phyloP scores from a whole-genome alignment of 2,113 vertebrate species.

The Salvelinus alpinus region DNA sequence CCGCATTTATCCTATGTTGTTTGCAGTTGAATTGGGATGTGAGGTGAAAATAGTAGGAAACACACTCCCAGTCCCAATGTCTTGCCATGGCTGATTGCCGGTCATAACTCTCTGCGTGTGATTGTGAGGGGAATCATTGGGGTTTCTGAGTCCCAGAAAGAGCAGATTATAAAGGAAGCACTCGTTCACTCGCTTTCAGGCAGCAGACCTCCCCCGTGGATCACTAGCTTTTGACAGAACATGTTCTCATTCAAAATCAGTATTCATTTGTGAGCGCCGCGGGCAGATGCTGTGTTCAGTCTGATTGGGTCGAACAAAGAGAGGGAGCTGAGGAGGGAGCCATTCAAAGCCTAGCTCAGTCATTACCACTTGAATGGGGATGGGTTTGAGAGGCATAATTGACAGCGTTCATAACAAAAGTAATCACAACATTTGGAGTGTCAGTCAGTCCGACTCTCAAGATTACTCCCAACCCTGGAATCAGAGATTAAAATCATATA shows the following conservation, averaged over 20 bases:
- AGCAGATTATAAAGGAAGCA: not conserved
- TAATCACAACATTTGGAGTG: too few relatives aligned
- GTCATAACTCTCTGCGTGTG: not conserved
- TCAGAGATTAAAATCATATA: too few relatives aligned
- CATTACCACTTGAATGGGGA: not conserved
- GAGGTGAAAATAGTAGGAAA: not conserved
- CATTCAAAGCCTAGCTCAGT: not conserved
- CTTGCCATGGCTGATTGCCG: not conserved
- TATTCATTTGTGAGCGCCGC: constrained; percentile 19
- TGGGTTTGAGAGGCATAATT: not conserved
- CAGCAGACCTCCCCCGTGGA: not conserved
- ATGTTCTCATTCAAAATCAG: constrained; percentile 29
- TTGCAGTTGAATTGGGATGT: not conserved
- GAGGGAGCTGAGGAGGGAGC: constrained; percentile 13
- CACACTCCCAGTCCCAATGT: not conserved
- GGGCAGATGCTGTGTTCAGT: constrained; percentile 29
- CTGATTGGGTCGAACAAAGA: constrained; percentile 18
- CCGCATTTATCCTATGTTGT: not conserved
- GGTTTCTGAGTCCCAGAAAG: not conserved
- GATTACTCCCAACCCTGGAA: too few relatives aligned
- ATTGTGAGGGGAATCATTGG: not conserved
- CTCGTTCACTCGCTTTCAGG: constrained; percentile 2
- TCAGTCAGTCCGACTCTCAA: too few relatives aligned
- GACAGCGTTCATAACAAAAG: too few relatives aligned
- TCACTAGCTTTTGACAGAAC: constrained; percentile 12